Evolutionary conservation across 2,113 vertebrate species (phyloP).

Genomic region (Phaethornis superciliosus): DNA sequence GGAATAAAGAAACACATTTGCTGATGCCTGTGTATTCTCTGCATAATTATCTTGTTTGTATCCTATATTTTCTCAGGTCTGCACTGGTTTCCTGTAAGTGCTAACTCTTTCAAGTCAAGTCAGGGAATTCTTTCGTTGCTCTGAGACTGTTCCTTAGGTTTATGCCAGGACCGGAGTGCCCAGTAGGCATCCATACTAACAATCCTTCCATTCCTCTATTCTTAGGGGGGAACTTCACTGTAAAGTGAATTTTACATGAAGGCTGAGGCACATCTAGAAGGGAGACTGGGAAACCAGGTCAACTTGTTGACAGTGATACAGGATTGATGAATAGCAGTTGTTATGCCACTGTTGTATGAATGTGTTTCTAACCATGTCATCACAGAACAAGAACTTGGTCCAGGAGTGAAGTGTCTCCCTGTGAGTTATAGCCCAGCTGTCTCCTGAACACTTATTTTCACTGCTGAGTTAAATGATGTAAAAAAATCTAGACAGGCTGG

Average conservation of each 20-base stretch:
- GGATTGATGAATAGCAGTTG: background rate
- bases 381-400: background rate
- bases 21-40: background rate
- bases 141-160: background rate
- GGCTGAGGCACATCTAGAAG: background rate
- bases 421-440: background rate
- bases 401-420: background rate
- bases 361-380: background rate
- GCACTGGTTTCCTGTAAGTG: background rate
- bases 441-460: background rate
- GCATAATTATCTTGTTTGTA: background rate
- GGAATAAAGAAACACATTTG: background rate
- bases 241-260: background rate
- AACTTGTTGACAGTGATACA: background rate
- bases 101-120: background rate
- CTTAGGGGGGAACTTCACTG: background rate
- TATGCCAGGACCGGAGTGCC: background rate
- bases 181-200: background rate
- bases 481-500: background rate
- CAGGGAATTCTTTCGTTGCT: background rate
- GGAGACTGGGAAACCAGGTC: background rate
- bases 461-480: background rate
- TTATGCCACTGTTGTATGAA: background rate
- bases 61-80: background rate
- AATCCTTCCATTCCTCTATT: background rate